Percentiles rank a stretch among this genome's conserved stretches.
phyloP scores from a whole-genome alignment of 2,113 vertebrate genomes.

The Epinephelus moara region DNA sequence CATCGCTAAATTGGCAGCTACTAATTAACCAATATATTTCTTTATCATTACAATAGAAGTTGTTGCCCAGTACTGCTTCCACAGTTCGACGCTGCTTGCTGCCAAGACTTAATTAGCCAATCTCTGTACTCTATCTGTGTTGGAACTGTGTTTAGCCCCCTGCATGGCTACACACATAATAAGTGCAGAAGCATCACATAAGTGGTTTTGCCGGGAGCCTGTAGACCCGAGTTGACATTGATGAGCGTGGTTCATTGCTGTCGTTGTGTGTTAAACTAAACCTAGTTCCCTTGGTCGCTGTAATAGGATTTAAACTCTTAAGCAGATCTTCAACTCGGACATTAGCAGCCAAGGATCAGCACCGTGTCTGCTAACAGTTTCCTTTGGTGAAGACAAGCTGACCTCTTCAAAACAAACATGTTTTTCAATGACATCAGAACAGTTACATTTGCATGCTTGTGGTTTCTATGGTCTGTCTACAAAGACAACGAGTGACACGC shows the following conservation, averaged over 20 bases:
- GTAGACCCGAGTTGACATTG: not conserved
- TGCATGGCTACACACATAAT: not conserved
- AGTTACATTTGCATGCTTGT: conserved; percentile 16
- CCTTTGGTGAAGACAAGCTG: not conserved
- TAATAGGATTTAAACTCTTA: conserved; percentile 49
- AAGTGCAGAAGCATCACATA: not conserved
- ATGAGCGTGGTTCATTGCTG: not conserved
- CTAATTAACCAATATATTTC: not conserved
- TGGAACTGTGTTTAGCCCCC: not conserved
- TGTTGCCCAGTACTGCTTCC: not conserved
- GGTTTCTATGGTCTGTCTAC: conserved; percentile 4
- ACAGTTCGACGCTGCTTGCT: not conserved
- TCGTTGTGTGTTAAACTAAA: conserved; percentile 7
- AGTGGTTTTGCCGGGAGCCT: not conserved
- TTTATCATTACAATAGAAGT: not conserved
- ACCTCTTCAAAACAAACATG: not conserved
- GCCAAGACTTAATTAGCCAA: not conserved
- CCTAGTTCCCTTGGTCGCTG: not conserved
- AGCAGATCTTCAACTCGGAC: not conserved
- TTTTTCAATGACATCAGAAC: not conserved
- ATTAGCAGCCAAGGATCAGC: conserved; percentile 20
- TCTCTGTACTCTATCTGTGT: not conserved
- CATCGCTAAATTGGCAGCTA: no score
- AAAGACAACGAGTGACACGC: not conserved
- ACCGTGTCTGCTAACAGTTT: not conserved